Evolutionary conservation across 2,113 vertebrate species (phyloP), one percentile per base, ranked within the genome.

Genomic region (Xyliphius kryptos): DNA sequence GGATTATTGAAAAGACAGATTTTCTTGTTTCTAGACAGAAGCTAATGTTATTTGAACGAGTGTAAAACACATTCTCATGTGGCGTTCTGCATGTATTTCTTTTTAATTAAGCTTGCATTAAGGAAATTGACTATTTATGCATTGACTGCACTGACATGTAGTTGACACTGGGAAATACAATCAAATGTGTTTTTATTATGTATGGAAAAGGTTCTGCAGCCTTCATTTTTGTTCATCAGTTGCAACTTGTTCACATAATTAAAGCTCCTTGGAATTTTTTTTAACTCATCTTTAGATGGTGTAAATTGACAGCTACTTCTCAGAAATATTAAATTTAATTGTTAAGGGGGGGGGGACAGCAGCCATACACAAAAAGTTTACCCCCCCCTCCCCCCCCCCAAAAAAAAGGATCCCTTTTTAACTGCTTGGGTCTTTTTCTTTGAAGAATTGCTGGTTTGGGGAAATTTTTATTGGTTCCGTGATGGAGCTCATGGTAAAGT

Each of bases 181-280:
- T 6, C 13, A 32, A 46, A 54, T 54, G 26, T 32, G 26, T 32
- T 19, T 53, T 19, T 48, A 48, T 61, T 13, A 12, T 61, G 15
- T 5, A 61, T 13, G 49, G 49, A 61, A n/a, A 38, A 54, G 21
- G 50, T 44, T 49, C 56, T 53, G 38, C 51, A 66, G 63, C 52
- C 16, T 59, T 70, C 19, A 48, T 61, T 66, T 59, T n/a, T n/a
- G n/a, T n/a, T 60, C 55, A 43, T 49, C 56, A 63, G 66, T 48
- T 55, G 58, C 62, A 66, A 70, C 62, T 60, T 70, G 68, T 52
- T 63, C 66, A 65, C 53, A 60, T 50, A 41, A 49, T 59, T 61
- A 32, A 20, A 56, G 58, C 47, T 55, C 5, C 57, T 71, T 67
- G 61, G 52, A 62, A 20, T 52, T 51, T n/a, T 56, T 54, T 46